A percentile compares a stretch with the other conserved stretches of the same genome.
phyloP scores from a whole-genome alignment of 2,888 invertebrate genomes.

The Junonia oenone region DNA sequence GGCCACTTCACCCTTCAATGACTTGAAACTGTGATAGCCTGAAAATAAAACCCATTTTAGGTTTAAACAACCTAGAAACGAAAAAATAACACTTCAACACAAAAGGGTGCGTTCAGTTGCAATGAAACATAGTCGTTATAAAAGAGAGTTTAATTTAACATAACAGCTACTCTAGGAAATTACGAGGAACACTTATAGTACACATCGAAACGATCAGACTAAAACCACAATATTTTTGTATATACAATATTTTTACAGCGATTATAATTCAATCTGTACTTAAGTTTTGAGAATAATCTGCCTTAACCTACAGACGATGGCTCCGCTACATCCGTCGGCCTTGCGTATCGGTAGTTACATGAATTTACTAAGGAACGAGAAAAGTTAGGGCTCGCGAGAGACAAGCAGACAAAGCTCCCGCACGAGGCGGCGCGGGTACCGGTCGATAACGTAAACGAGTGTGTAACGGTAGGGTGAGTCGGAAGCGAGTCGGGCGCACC shows the following conservation, averaged over 20 bases:
- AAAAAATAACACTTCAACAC: not conserved
- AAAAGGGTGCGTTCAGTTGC: slow-evolving; percentile 2
- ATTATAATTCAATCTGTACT: slow-evolving; percentile 35
- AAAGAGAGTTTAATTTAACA: slow-evolving; percentile 66
- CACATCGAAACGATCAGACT: slow-evolving; percentile 57
- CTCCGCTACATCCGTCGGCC: not conserved
- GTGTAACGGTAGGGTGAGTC: not conserved
- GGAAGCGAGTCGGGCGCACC: slow-evolving; percentile 44
- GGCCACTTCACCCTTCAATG: slow-evolving; percentile 61
- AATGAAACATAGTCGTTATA: slow-evolving; percentile 52
- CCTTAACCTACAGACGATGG: slow-evolving; percentile 2
- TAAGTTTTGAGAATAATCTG: slow-evolving; percentile 16
- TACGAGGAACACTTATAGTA: slow-evolving; percentile 61
- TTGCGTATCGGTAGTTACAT: not conserved
- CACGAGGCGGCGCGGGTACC: not conserved
- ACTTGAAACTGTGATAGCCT: slow-evolving; percentile 59
- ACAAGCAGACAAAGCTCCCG: slow-evolving; percentile 1
- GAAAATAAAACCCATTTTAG: slow-evolving; percentile 59
- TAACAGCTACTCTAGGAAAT: slow-evolving; percentile 59
- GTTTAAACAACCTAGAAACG: slow-evolving; percentile 1
- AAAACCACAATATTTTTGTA: slow-evolving; percentile 53
- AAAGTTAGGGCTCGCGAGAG: not conserved
- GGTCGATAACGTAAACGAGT: not conserved
- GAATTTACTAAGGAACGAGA: not conserved
- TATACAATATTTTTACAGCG: slow-evolving; percentile 58